These are phyloP conservation scores for Gallinago jamesoni DNA, from an alignment of 2,113 vertebrate genomes.

Conservation along the genomic window DNA sequence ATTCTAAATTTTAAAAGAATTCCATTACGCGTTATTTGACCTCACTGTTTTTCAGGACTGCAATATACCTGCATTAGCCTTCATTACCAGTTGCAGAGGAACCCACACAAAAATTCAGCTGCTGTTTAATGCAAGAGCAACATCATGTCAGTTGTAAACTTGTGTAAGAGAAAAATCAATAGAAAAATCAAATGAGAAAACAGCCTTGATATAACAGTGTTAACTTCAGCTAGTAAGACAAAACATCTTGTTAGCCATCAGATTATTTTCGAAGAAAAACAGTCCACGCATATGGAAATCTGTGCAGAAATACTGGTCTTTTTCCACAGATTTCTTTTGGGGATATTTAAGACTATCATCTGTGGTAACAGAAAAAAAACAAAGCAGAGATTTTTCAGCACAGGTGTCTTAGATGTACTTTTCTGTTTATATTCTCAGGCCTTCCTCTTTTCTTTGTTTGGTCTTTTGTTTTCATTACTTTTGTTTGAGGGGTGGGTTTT, in stretches of 20 bases:
- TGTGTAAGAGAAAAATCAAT: not conserved
- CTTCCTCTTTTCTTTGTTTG: not conserved
- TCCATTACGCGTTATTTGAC: not conserved
- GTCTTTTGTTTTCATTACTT: not conserved
- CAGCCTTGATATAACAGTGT: not conserved
- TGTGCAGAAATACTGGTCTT: not conserved
- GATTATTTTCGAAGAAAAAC: not conserved
- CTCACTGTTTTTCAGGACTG: not conserved
- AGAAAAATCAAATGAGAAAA: not conserved
- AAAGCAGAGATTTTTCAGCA: not conserved
- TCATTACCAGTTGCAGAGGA: not conserved
- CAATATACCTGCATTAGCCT: not conserved
- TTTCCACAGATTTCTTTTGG: not conserved
- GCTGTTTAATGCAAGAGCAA: not conserved
- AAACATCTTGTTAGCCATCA: not conserved
- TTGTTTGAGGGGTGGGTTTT: not conserved
- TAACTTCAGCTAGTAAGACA: not conserved
- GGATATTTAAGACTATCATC: not conserved
- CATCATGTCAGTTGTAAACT: not conserved
- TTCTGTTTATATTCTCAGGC: not conserved
- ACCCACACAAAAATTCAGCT: not conserved
- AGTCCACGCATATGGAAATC: not conserved
- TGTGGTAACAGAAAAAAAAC: not conserved
- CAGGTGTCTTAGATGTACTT: not conserved
- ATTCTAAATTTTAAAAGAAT: not conserved